Base-by-base conservation (phyloP, 2,113 vertebrate genomes). In the Malaclemys terrapin region DNA sequence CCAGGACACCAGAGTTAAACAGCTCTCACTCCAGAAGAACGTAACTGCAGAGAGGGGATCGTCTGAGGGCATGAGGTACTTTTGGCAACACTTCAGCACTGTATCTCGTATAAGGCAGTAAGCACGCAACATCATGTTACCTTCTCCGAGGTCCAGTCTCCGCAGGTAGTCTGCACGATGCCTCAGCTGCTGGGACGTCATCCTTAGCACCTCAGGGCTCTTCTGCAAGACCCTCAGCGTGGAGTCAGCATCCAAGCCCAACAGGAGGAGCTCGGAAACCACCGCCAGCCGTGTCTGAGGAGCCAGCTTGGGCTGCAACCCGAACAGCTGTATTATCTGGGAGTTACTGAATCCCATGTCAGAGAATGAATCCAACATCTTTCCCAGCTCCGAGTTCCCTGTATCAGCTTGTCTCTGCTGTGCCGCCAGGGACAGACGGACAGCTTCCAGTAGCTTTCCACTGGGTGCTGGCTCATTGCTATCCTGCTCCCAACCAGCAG, bases 131-230 rank as follows among this genome's bases (percentile, higher is more conserved):
- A 52, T 31, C 16, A 29, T 8, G 80, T 82, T 97, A 99, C 99
- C 99, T 99, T 99, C 99, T 5, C 94, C 93, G 1, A 99, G 97
- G 10, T 98, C 99, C 1, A 99, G 96, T 93, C 97, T 99, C 47
- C 98, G 97, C 90, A 99, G 96, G 93, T 98, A 97, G n/a, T 27
- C 24, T 25, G 98, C 95, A 24, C 99, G 98, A 80, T 98, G 97
- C 95, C 97, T 97, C 79, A 99, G 57, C 31, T 97, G 98, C 0
- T 42, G 27, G 0, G 93, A 84, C 9, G 97, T 98, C 52, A 98
- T 56, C 3, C n/a, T 95, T 93, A 98, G 93, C 10, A 99, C 90
- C 6, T 98, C 98, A 20, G 99, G 98, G 89, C 97, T 98, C 82
- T 98, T 98, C 87, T 98, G 96, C 93, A 99, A 38, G 14, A 97